phyloP scores from a whole-genome alignment of 2,113 vertebrate species.

The Nipponia nippon region DNA sequence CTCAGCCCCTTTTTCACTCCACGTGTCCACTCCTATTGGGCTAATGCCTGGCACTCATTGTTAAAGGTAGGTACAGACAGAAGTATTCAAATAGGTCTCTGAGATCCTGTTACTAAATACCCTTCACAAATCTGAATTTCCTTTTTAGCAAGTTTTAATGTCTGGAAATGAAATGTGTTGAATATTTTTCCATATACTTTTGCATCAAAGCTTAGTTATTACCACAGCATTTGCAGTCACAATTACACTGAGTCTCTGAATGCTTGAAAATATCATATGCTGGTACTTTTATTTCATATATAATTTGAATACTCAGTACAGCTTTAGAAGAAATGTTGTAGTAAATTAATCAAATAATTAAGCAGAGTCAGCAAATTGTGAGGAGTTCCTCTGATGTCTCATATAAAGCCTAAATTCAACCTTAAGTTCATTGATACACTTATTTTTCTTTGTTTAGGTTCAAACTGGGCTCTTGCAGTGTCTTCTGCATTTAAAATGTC shows the following conservation, averaged over 20 bases:
- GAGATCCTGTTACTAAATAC: background rate
- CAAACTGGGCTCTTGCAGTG: background rate
- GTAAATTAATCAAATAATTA: background rate
- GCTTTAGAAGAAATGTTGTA: background rate
- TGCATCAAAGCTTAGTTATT: background rate
- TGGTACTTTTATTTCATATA: background rate
- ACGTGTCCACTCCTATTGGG: background rate
- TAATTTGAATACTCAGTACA: background rate
- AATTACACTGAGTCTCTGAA: background rate
- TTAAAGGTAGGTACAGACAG: background rate
- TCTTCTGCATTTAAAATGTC: background rate
- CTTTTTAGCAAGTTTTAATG: background rate
- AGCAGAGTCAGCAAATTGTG: background rate
- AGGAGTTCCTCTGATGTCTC: background rate
- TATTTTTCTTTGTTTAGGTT: background rate
- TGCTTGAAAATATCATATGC: background rate
- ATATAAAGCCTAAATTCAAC: background rate
- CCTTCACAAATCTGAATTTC: background rate
- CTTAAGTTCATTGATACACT: background rate
- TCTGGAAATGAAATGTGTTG: background rate
- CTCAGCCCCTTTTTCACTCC: background rate
- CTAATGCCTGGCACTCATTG: accelerated
- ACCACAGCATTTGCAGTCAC: background rate
- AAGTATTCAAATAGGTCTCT: background rate
- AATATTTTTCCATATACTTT: background rate